These are phyloP conservation scores for Scartelaos histophorus DNA, from an alignment of 2,113 vertebrate species.

Conservation along the genomic window DNA sequence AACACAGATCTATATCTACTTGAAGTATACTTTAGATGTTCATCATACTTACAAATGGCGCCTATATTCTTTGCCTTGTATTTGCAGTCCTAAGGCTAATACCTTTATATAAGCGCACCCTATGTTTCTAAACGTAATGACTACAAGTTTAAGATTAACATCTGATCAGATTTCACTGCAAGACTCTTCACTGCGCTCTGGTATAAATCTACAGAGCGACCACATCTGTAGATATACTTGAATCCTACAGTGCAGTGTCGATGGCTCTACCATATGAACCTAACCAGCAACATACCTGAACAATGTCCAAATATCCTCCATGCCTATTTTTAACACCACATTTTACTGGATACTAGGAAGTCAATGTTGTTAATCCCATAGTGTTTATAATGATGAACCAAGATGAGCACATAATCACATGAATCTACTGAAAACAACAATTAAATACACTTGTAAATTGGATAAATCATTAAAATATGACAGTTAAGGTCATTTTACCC, in stretches of 20 bases:
- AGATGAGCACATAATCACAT: neutral
- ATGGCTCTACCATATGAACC: slow-evolving; percentile 63
- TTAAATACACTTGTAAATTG: neutral
- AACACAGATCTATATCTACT: slow-evolving; percentile 7
- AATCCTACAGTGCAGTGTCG: slow-evolving; percentile 54
- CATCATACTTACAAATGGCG: slow-evolving; percentile 17
- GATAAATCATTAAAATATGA: slow-evolving; percentile 39
- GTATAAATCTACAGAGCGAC: slow-evolving; percentile 58
- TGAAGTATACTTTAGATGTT: slow-evolving; percentile 13
- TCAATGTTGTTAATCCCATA: neutral
- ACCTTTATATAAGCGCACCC: slow-evolving; percentile 21
- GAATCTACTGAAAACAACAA: neutral
- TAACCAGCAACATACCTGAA: slow-evolving; percentile 72
- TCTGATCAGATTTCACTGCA: slow-evolving; percentile 60
- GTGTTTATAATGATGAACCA: neutral
- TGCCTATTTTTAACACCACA: slow-evolving; percentile 62
- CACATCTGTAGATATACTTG: slow-evolving; percentile 70
- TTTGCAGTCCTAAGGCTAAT: slow-evolving; percentile 26
- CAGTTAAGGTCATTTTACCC: too few species aligned
- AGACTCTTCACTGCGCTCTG: slow-evolving; percentile 49
- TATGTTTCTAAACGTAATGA: slow-evolving; percentile 25
- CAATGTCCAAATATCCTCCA: slow-evolving; percentile 60
- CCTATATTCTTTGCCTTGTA: slow-evolving; percentile 16
- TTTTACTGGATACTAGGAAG: slow-evolving; percentile 41
- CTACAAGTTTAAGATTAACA: slow-evolving; percentile 57